Evolutionary conservation across 2,797 vertebrate species (phyloP).

Genomic region (Rhinella marina): DNA sequence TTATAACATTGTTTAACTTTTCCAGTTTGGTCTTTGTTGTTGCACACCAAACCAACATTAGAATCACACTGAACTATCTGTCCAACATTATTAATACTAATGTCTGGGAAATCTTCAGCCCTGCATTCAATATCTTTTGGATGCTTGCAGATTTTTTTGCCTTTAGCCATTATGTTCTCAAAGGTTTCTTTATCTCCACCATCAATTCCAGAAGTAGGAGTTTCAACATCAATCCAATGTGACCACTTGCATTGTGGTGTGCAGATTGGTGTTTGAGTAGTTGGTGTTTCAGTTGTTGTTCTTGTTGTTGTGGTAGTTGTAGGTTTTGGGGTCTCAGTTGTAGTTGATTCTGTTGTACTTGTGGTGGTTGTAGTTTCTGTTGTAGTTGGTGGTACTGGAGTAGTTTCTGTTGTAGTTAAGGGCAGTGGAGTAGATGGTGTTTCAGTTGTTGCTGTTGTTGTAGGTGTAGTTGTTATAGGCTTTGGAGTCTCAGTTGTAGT

Average conservation of each 20-base stretch:
- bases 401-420: background rate
- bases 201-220: conserved; percentile 63
- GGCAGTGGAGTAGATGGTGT: conserved; percentile 2
- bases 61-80: conserved; percentile 64
- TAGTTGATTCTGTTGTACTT: background rate
- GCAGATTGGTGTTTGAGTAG: conserved; percentile 5
- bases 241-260: conserved; percentile 75
- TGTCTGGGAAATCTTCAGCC: background rate
- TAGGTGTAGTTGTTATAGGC: background rate
- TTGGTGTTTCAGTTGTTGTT: background rate
- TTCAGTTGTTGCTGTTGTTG: background rate
- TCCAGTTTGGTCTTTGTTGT: conserved; percentile 69
- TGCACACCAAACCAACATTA: conserved; percentile 62
- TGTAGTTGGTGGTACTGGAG: conserved; percentile 7
- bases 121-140: conserved; percentile 70
- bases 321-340: background rate
- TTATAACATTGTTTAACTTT: conserved; percentile 71
- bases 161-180: conserved; percentile 40
- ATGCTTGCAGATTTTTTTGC: conserved; percentile 60
- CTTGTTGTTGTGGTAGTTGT: background rate
- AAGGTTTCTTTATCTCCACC: conserved; percentile 76
- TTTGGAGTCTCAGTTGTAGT: background rate
- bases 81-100: conserved; percentile 45
- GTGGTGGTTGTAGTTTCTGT: background rate
- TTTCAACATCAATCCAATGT: conserved; percentile 72